These are phyloP conservation scores for Diplolepis rosae DNA, from an alignment of 2,888 invertebrate species.

Conservation along the genomic window DNA sequence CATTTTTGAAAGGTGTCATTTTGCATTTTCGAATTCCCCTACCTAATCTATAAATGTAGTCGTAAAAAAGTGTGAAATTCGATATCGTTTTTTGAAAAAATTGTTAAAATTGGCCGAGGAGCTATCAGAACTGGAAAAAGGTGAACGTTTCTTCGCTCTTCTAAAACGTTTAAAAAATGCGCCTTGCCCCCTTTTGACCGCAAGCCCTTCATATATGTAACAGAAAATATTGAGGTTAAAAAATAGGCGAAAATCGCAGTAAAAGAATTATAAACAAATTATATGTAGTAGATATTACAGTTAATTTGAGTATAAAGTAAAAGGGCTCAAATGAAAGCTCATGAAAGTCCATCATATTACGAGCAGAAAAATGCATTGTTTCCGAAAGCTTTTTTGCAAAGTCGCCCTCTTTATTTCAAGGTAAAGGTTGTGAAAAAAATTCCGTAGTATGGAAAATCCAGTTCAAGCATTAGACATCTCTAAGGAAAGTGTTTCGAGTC, in stretches of 20 bases:
- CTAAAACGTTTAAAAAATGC: no score
- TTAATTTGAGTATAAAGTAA: not conserved
- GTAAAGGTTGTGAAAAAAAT: slow-evolving; percentile 34
- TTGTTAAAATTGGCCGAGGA: no score
- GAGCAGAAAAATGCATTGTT: not conserved
- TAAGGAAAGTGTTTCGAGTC: slow-evolving; percentile 23
- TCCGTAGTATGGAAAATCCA: slow-evolving; percentile 6
- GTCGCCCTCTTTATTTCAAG: slow-evolving; percentile 37
- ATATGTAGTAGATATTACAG: not conserved
- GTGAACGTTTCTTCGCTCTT: no score
- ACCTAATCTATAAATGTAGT: no score
- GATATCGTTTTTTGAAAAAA: no score
- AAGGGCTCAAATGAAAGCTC: not conserved
- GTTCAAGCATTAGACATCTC: not conserved
- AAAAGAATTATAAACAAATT: not conserved
- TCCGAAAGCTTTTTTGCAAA: slow-evolving; percentile 16
- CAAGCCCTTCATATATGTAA: no score
- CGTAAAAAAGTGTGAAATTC: no score
- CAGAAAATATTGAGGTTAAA: not conserved
- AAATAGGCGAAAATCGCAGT: not conserved
- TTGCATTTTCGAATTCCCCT: no score
- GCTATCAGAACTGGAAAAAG: no score
- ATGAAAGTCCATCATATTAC: slow-evolving; percentile 42
- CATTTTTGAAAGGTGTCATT: no score
- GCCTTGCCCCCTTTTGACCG: no score